These are phyloP conservation scores for Drosophila subobscura DNA, from an alignment of 1,140 invertebrate species.

Conservation along the genomic window DNA sequence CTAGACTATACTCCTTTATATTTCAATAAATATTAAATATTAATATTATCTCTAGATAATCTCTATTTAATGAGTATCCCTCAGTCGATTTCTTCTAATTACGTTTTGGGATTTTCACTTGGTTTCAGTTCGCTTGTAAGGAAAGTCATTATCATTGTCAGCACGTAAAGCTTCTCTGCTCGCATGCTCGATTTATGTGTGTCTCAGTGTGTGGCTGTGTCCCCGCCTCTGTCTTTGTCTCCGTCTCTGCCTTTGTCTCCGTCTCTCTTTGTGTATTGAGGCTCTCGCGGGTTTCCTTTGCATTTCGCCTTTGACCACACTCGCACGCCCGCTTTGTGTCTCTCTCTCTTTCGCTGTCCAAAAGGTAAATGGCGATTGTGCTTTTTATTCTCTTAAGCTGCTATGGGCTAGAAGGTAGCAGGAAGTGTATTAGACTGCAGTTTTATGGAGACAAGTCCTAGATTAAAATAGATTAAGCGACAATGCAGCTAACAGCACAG, in stretches of 20 bases:
- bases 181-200: conserved; percentile 52
- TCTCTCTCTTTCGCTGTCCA: conserved; percentile 5
- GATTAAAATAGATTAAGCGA: too few relatives aligned
- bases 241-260: conserved; percentile 3
- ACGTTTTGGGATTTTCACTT: background rate
- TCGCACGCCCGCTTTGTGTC: background rate
- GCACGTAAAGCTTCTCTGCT: conserved; percentile 64
- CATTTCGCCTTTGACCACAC: conserved; percentile 54
- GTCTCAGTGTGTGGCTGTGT: background rate
- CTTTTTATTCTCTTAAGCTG: conserved; percentile 28
- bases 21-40: too few relatives aligned
- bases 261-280: conserved; percentile 10
- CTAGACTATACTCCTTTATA: too few relatives aligned
- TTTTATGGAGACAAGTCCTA: conserved; percentile 10
- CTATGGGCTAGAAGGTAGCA: conserved; percentile 18
- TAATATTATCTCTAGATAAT: too few relatives aligned
- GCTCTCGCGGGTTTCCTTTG: conserved; percentile 57
- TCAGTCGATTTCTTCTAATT: too few relatives aligned
- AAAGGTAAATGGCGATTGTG: conserved; percentile 25
- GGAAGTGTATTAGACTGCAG: conserved; percentile 26
- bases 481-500: too few relatives aligned
- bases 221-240: background rate
- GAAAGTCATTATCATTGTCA: conserved; percentile 76
- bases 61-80: too few relatives aligned
- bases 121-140: background rate